phyloP scores from a whole-genome alignment of 2,113 vertebrate species.

The Phyllopteryx taeniolatus region DNA sequence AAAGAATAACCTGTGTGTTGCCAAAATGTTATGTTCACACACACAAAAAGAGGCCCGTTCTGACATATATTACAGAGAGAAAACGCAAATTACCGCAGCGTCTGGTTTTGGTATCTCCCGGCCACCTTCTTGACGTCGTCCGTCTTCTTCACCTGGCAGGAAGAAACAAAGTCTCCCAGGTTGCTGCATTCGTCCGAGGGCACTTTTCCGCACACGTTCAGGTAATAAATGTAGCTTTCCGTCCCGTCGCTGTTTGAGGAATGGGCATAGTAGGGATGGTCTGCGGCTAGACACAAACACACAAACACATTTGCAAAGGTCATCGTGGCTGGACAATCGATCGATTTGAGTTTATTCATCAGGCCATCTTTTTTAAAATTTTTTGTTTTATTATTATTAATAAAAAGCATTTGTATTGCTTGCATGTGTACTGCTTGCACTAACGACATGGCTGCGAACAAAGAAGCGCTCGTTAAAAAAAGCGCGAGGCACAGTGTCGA shows the following conservation, averaged over 20 bases:
- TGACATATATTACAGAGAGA: background rate
- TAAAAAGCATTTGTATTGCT: too few relatives aligned
- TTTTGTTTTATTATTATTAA: too few relatives aligned
- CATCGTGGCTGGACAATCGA: too few relatives aligned
- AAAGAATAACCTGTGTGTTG: too few relatives aligned
- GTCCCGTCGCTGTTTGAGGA: constrained; percentile 48
- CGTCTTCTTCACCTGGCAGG: constrained; percentile 81
- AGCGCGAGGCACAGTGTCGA: too few relatives aligned
- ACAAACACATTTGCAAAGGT: background rate
- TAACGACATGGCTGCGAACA: too few relatives aligned
- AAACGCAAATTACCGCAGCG: constrained; percentile 74
- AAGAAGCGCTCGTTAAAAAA: background rate
- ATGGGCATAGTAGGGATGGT: constrained; percentile 58
- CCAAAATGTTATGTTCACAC: too few relatives aligned
- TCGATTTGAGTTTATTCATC: too few relatives aligned
- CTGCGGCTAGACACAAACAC: constrained; percentile 31
- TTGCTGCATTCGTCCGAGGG: constrained; percentile 56
- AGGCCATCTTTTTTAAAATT: too few relatives aligned
- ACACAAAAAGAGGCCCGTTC: background rate
- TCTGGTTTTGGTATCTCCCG: constrained; percentile 83
- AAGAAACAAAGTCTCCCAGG: constrained; percentile 46
- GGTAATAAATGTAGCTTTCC: constrained; percentile 80
- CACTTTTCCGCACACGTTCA: constrained; percentile 81
- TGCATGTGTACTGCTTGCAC: background rate
- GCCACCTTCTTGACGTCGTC: constrained; percentile 69